Evolutionary conservation across 2,888 invertebrate genomes (phyloP).

Genomic region (Leptinotarsa peninsularis): DNA sequence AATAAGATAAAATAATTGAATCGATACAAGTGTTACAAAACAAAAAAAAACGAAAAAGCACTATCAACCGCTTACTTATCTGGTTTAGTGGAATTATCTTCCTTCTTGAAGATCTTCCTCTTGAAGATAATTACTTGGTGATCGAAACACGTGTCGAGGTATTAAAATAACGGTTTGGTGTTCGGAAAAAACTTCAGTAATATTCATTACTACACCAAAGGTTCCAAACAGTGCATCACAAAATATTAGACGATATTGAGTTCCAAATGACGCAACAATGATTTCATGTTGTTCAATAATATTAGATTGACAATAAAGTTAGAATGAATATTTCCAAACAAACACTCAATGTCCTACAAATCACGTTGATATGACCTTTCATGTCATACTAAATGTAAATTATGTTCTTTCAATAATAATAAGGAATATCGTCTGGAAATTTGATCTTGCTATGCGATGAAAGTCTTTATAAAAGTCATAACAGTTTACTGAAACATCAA

Average conservation of each 20-base stretch:
- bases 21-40: no score
- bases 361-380: conserved; percentile 15
- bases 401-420: conserved; percentile 13
- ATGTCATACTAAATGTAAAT: conserved; percentile 5
- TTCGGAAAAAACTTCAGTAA: no score
- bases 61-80: no score
- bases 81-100: no score
- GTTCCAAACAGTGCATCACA: no score
- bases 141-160: no score
- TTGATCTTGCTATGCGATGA: not conserved
- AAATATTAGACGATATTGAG: conserved; percentile 26
- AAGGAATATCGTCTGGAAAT: conserved; percentile 1
- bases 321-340: conserved; percentile 8
- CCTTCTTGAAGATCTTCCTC: no score
- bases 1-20: no score
- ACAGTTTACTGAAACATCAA: conserved; percentile 15
- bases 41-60: no score
- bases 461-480: conserved; percentile 9
- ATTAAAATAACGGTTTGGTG: no score
- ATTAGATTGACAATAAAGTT: not conserved
- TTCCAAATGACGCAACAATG: conserved; percentile 8
- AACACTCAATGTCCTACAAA: not conserved
- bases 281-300: conserved; percentile 7
- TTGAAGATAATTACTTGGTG: no score
- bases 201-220: no score